phyloP scores from a whole-genome alignment of 2,113 vertebrate species.

The Lepisosteus oculatus region DNA sequence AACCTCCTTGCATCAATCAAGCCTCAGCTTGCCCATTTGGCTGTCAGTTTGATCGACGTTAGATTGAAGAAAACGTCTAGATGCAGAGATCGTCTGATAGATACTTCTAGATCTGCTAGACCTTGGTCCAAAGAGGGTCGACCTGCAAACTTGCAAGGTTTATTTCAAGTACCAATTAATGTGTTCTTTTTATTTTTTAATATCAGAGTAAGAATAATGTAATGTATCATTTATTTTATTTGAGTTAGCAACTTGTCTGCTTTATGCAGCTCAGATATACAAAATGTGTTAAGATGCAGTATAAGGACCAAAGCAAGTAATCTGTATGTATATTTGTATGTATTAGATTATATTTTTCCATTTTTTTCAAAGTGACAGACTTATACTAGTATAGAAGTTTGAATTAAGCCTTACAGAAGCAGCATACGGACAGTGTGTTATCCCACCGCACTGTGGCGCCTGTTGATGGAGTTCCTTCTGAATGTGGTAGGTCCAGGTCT shows the following conservation, averaged over 20 bases:
- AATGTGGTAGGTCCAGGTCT: slow-evolving; percentile 70
- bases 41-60: slow-evolving; percentile 91
- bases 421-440: slow-evolving; percentile 17
- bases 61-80: slow-evolving; percentile 91
- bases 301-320: slow-evolving; percentile 60
- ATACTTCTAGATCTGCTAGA: slow-evolving; percentile 94
- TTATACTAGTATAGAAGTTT: slow-evolving; percentile 42
- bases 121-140: slow-evolving; percentile 93
- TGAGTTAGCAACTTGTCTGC: slow-evolving; percentile 60
- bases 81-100: slow-evolving; percentile 90
- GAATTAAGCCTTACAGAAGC: slow-evolving; percentile 17
- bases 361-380: slow-evolving; percentile 57
- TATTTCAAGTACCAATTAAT: slow-evolving; percentile 91
- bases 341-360: background rate
- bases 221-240: slow-evolving; percentile 45
- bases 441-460: background rate
- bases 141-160: slow-evolving; percentile 95
- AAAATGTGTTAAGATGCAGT: slow-evolving; percentile 45
- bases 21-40: slow-evolving; percentile 90
- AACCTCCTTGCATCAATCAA: slow-evolving; percentile 91
- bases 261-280: slow-evolving; percentile 67
- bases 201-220: slow-evolving; percentile 54
- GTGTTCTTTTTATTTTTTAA: slow-evolving; percentile 60
- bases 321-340: background rate
- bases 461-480: slow-evolving; percentile 17